These are phyloP conservation scores for Phymastichus coffea DNA, from an alignment of 1,140 invertebrate species.

Conservation along the genomic window DNA sequence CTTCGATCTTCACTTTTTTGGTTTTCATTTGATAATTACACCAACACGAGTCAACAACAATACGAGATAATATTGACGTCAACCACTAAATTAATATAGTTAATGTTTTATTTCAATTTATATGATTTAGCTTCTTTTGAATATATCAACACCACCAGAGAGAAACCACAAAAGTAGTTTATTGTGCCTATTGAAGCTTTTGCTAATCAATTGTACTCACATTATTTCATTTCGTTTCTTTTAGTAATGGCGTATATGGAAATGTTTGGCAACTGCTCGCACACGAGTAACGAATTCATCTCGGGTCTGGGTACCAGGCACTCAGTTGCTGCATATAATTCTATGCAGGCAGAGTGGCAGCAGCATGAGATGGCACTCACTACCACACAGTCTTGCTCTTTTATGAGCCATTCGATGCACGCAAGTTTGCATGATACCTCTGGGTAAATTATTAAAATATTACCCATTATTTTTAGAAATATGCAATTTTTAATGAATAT, in stretches of 20 bases:
- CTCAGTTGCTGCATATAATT: slow-evolving; percentile 79
- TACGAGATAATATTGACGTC: too few relatives aligned
- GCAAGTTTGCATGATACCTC: slow-evolving; percentile 50
- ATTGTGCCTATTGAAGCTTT: too few relatives aligned
- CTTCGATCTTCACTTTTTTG: too few relatives aligned
- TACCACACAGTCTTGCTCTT: slow-evolving; percentile 64
- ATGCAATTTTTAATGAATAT: neutral
- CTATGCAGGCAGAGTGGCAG: slow-evolving; percentile 67
- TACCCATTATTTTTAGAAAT: neutral
- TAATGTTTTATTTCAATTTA: too few relatives aligned
- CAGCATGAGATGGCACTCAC: slow-evolving; percentile 62
- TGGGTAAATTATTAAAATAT: slow-evolving; percentile 40
- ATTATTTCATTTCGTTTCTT: slow-evolving; percentile 47
- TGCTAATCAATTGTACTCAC: too few relatives aligned
- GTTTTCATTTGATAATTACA: too few relatives aligned
- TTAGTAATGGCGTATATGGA: slow-evolving; percentile 95
- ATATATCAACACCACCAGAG: too few relatives aligned
- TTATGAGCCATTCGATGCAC: slow-evolving; percentile 55
- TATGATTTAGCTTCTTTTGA: too few relatives aligned
- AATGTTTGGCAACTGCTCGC: slow-evolving; percentile 87
- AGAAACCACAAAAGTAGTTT: too few relatives aligned
- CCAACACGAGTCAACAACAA: too few relatives aligned
- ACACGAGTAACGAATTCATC: slow-evolving; percentile 74
- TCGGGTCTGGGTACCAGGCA: slow-evolving; percentile 62
- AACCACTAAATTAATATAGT: too few relatives aligned